Evolutionary conservation across 2,888 invertebrate species (phyloP).

Genomic region (Drosophila diplacantha): DNA sequence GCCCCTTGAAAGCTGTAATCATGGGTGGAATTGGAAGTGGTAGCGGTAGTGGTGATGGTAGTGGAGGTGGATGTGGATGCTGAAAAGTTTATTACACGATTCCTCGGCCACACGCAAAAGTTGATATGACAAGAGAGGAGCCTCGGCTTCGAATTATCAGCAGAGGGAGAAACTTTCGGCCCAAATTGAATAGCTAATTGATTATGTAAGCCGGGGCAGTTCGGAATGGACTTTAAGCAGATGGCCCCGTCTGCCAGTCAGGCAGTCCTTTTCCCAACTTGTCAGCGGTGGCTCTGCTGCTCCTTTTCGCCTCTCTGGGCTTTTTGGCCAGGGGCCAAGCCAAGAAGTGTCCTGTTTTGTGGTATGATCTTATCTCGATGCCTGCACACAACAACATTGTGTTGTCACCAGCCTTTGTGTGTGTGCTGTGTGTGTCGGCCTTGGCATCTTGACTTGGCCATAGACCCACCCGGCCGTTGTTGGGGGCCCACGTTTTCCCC

Average conservation of each 20-base stretch:
- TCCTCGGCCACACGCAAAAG: conserved; percentile 51
- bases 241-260: conserved; percentile 26
- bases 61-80: conserved; percentile 23
- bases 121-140: conserved; percentile 37
- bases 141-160: conserved; percentile 39
- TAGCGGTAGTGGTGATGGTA: neutral
- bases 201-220: conserved; percentile 44
- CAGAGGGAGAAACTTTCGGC: conserved; percentile 44
- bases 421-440: conserved; percentile 25
- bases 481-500: conserved; percentile 23
- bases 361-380: conserved; percentile 62
- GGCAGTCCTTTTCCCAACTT: conserved; percentile 31
- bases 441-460: conserved; percentile 54
- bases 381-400: conserved; percentile 59
- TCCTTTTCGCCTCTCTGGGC: neutral
- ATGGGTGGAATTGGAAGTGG: conserved; percentile 14
- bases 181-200: conserved; percentile 69
- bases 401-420: conserved; percentile 53
- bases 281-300: conserved; percentile 32
- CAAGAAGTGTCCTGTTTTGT: conserved; percentile 62
- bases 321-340: conserved; percentile 52
- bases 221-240: conserved; percentile 50
- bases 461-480: conserved; percentile 17
- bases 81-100: conserved; percentile 55
- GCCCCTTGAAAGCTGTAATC: conserved; percentile 27